A percentile compares a stretch with the other conserved stretches of the same genome.
phyloP scores from a whole-genome alignment of 2,888 invertebrate genomes.

The Apomyelois bistriatella region DNA sequence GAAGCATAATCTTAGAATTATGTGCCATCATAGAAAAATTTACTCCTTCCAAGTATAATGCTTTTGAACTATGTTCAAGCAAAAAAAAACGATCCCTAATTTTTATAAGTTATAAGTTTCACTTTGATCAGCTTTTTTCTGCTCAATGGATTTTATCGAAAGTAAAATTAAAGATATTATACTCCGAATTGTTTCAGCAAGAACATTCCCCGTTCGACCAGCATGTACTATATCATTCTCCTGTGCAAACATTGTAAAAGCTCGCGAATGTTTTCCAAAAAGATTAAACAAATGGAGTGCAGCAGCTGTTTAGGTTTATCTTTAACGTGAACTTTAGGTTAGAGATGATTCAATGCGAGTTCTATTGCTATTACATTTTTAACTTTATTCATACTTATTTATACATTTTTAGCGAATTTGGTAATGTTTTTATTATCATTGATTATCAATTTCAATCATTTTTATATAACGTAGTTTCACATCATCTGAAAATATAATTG shows the following conservation, averaged over 20 bases:
- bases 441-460: no score
- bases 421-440: no score
- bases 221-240: slow-evolving; percentile 61
- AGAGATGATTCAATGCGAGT: background rate
- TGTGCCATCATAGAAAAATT: background rate
- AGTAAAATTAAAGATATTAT: slow-evolving; percentile 34
- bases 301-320: slow-evolving; percentile 16
- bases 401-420: background rate
- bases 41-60: background rate
- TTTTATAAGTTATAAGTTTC: no score
- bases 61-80: no score
- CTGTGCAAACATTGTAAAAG: slow-evolving; percentile 56
- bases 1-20: no score
- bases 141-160: slow-evolving; percentile 26
- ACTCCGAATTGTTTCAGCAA: slow-evolving; percentile 42
- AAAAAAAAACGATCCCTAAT: no score
- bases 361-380: background rate
- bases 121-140: no score
- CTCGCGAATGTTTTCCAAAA: slow-evolving; percentile 39
- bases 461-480: no score
- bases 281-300: slow-evolving; percentile 48
- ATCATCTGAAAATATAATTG: no score
- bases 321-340: slow-evolving; percentile 9
- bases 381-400: background rate
- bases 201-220: slow-evolving; percentile 47